These are phyloP conservation scores for Buathra laborator DNA, from an alignment of 2,888 invertebrate species.

Conservation along the genomic window DNA sequence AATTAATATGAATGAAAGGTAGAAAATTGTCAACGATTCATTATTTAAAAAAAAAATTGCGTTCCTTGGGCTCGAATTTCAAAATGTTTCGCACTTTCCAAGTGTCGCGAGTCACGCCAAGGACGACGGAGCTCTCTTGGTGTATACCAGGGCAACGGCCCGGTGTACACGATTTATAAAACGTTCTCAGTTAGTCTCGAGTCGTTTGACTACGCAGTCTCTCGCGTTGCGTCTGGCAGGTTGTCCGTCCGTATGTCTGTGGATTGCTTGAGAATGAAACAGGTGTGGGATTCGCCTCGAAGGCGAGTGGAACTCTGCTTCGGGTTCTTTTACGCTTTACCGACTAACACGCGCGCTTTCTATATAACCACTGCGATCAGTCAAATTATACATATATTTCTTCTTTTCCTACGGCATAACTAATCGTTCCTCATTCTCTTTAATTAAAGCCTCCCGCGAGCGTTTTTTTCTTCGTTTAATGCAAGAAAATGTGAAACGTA, in stretches of 20 bases:
- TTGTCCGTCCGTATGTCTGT: conserved; percentile 24
- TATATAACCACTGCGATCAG: background rate
- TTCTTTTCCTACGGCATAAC: background rate
- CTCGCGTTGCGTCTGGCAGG: conserved; percentile 45
- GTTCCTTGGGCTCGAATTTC: background rate
- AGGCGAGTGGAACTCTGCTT: conserved; percentile 21
- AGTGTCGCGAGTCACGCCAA: conserved; percentile 34
- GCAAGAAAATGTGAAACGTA: too few relatives aligned
- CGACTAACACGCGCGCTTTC: conserved; percentile 4
- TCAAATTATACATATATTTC: background rate
- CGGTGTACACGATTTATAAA: conserved; percentile 33
- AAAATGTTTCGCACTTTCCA: conserved; percentile 3
- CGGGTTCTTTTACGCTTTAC: conserved; percentile 44
- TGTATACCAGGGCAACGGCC: conserved; percentile 29
- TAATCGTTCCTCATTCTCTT: background rate
- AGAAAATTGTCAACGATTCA: background rate
- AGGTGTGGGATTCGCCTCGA: conserved; percentile 38
- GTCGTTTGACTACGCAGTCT: conserved; percentile 44
- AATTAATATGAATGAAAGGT: background rate
- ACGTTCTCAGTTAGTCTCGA: conserved; percentile 47
- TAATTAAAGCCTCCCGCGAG: background rate
- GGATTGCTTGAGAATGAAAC: conserved; percentile 21
- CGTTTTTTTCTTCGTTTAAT: background rate
- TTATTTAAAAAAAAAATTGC: background rate
- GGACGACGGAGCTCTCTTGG: conserved; percentile 33